These are phyloP conservation scores for Malurus leucopterus DNA, from an alignment of 2,797 vertebrate species.

Conservation along the genomic window DNA sequence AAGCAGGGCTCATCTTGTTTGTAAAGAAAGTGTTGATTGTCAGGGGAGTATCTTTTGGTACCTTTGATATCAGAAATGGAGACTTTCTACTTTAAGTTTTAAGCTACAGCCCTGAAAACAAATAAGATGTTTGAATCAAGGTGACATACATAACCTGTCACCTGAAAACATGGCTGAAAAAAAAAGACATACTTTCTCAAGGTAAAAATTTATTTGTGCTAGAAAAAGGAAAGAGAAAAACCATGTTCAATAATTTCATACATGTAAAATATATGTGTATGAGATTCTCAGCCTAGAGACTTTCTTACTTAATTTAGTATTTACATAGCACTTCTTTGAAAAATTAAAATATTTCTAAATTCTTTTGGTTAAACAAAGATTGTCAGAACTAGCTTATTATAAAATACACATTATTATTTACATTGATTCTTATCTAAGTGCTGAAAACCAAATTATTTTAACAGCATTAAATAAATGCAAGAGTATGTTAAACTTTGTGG, in stretches of 20 bases:
- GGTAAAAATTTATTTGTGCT: background rate
- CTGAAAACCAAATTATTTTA: background rate
- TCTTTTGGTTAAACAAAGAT: background rate
- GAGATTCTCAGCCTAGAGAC: background rate
- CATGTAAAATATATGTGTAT: background rate
- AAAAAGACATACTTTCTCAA: background rate
- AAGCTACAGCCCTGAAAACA: background rate
- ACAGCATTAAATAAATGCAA: background rate
- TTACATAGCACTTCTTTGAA: background rate
- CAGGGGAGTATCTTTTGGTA: background rate
- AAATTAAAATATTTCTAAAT: background rate
- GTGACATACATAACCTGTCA: background rate
- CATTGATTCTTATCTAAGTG: background rate
- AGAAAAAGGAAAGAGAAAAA: background rate
- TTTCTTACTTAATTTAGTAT: background rate
- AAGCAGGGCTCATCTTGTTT: background rate
- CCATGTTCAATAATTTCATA: background rate
- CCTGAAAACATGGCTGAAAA: background rate
- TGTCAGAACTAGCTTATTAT: background rate
- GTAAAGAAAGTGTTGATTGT: background rate
- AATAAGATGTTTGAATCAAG: background rate
- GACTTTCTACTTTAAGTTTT: background rate
- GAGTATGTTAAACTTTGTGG: accelerated
- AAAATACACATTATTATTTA: background rate
- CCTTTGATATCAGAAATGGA: background rate